Conservation (phyloP, 2,888 invertebrate genomes). For the Ceriagrion tenellum region DNA sequence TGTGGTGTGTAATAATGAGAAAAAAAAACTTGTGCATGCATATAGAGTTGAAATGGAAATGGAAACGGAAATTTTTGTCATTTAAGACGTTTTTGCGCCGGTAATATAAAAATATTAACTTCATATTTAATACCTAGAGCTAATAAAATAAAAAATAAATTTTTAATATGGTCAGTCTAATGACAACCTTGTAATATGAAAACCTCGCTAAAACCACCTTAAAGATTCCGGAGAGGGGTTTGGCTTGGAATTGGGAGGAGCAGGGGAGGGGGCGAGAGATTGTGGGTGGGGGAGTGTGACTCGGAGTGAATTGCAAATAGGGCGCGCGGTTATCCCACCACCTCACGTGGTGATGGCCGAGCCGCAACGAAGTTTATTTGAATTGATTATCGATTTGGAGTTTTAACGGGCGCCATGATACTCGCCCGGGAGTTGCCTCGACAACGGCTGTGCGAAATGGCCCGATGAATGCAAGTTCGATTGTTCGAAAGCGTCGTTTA, state of each 20-base stretch:
- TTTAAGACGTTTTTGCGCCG: too few species aligned
- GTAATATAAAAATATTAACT: too few species aligned
- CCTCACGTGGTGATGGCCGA: slow-evolving; percentile 26
- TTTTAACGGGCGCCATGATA: slow-evolving; percentile 39
- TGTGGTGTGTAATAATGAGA: too few species aligned
- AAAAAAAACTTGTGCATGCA: too few species aligned
- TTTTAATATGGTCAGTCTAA: too few species aligned
- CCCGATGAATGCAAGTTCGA: slow-evolving; percentile 39
- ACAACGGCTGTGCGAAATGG: slow-evolving; percentile 13
- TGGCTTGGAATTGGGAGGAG: background rate
- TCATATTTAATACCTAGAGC: too few species aligned
- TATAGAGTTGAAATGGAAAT: too few species aligned
- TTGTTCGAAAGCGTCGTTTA: slow-evolving; percentile 9
- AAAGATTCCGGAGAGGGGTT: background rate
- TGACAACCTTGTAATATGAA: too few species aligned
- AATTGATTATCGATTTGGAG: slow-evolving; percentile 39
- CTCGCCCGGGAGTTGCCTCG: background rate
- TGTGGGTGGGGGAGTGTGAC: background rate
- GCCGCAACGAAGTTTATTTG: slow-evolving; percentile 36
- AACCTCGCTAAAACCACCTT: too few species aligned
- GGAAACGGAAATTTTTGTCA: too few species aligned
- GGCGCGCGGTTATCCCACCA: background rate
- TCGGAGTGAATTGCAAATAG: slow-evolving; percentile 29
- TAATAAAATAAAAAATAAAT: too few species aligned
- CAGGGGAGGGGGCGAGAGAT: background rate